Conservation (phyloP, 2,797 vertebrate genomes). For the Characodon lateralis region DNA sequence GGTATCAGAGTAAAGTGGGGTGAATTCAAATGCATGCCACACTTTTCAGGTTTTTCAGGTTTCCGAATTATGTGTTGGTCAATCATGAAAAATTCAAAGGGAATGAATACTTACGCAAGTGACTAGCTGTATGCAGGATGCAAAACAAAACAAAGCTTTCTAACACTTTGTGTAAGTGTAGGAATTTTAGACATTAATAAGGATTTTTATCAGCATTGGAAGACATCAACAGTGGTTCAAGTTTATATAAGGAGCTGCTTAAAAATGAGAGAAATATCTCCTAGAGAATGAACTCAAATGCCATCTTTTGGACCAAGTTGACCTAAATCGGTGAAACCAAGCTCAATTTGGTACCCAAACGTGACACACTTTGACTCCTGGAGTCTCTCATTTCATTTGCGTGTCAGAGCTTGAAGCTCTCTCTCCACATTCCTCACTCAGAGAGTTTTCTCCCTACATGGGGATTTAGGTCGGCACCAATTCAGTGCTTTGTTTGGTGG, state of each 20-base stretch:
- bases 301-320: neutral
- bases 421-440: constrained; percentile 68
- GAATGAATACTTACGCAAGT: neutral
- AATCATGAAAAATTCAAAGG: neutral
- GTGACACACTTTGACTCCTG: constrained; percentile 3
- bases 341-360: neutral
- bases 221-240: neutral
- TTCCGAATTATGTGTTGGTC: neutral
- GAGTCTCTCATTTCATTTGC: constrained; percentile 20
- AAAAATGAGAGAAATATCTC: neutral
- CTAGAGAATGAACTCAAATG: neutral
- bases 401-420: constrained; percentile 53
- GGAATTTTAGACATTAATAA: neutral
- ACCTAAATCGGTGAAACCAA: neutral
- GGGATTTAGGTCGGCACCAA: constrained; percentile 79
- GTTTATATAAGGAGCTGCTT: neutral
- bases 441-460: constrained; percentile 66
- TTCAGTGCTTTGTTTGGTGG: constrained; percentile 71
- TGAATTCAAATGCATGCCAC: too few species aligned
- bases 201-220: neutral
- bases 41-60: too few species aligned
- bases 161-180: neutral
- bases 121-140: neutral
- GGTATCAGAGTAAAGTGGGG: too few species aligned
- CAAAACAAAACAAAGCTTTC: neutral